These are phyloP conservation scores for Gasteruption jaculator DNA, from an alignment of 2,888 invertebrate species.

Conservation along the genomic window DNA sequence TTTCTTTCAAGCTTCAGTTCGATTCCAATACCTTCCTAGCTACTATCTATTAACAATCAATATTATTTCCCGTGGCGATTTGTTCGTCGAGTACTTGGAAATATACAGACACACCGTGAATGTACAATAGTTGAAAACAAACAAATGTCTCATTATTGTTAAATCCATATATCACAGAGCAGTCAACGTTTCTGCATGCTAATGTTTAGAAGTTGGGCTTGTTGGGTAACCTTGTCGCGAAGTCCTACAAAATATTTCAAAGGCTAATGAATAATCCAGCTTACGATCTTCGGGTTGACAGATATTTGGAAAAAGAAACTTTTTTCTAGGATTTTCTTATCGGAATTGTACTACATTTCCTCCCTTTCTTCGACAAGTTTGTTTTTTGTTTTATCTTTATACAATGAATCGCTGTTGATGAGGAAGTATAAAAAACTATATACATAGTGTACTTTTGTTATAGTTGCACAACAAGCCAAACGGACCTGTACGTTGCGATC, in stretches of 20 bases:
- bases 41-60: no score
- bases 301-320: constrained; percentile 18
- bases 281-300: constrained; percentile 25
- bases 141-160: constrained; percentile 32
- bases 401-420: constrained; percentile 34
- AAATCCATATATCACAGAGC: constrained; percentile 38
- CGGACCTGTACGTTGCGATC: no score
- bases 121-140: no score
- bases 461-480: constrained; percentile 30
- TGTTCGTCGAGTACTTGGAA: no score
- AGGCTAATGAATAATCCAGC: constrained; percentile 31
- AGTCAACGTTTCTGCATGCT: constrained; percentile 23
- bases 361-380: constrained; percentile 6
- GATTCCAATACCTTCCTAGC: no score
- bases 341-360: constrained; percentile 17
- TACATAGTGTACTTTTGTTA: constrained; percentile 36
- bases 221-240: constrained; percentile 32
- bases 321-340: constrained; percentile 3
- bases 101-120: no score
- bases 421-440: constrained; percentile 47
- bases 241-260: constrained; percentile 34
- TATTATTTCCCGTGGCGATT: no score
- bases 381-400: constrained; percentile 23
- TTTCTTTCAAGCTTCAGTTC: no score
- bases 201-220: constrained; percentile 21